A percentile compares a stretch with the other conserved stretches of the same genome.
Evolutionary conservation across 2,797 vertebrate species (phyloP).

Genomic region (Sorex maritimensis): DNA sequence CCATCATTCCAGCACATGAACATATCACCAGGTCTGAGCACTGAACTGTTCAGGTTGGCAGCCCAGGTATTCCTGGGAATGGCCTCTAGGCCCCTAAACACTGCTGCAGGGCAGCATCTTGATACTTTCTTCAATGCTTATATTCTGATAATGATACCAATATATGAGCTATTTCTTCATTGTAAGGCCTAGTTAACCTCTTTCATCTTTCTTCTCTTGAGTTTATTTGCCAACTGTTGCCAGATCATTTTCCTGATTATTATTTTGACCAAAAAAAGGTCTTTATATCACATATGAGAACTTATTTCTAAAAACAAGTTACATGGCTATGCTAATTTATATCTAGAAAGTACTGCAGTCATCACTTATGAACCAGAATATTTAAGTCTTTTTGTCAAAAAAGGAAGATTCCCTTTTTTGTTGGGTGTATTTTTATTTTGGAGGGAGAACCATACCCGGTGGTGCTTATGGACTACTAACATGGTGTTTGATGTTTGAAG

Average conservation of each 20-base stretch:
- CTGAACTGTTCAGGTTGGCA: no score
- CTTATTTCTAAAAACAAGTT: constrained; percentile 4
- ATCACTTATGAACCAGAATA: constrained; percentile 48
- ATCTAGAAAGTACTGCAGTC: constrained; percentile 3
- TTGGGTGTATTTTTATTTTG: no score
- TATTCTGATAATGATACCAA: constrained; percentile 23
- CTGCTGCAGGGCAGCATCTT: constrained; percentile 18
- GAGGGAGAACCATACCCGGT: no score
- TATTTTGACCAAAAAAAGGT: constrained; percentile 34
- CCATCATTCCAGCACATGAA: no score
- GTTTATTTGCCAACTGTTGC: constrained; percentile 12
- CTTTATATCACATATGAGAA: constrained; percentile 30
- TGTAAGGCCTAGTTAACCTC: constrained; percentile 43
- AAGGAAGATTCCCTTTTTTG: no score
- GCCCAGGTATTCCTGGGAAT: no score
- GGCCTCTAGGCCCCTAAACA: no score
- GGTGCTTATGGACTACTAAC: no score
- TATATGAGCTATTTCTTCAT: not conserved
- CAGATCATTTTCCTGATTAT: constrained; percentile 58
- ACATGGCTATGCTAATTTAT: constrained; percentile 11
- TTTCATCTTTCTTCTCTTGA: constrained; percentile 11
- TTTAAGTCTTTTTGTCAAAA: constrained; percentile 24
- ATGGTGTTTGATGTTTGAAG: no score
- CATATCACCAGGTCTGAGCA: no score
- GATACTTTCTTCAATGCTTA: constrained; percentile 10